These are phyloP conservation scores for Kuschelorhynchus macadamiae DNA, from an alignment of 2,888 invertebrate species.

Conservation along the genomic window DNA sequence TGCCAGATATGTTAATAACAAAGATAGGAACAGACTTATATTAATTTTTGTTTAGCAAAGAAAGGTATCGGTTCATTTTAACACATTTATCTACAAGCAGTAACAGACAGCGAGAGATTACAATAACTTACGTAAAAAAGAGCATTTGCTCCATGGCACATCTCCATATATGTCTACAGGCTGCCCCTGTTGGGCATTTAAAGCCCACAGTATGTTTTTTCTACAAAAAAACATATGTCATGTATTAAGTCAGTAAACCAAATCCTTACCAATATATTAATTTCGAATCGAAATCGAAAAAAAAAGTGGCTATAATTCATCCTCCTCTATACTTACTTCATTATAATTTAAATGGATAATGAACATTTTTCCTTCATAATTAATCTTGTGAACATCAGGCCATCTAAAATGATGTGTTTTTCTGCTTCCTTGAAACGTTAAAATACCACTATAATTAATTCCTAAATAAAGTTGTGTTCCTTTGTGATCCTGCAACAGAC, in stretches of 20 bases:
- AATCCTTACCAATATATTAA: too few relatives aligned
- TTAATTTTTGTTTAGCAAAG: too few relatives aligned
- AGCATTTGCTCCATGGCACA: conserved; percentile 98
- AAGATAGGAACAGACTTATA: too few relatives aligned
- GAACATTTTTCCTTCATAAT: conserved; percentile 98
- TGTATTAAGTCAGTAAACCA: too few relatives aligned
- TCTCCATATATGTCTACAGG: conserved; percentile 97
- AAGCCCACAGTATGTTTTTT: conserved; percentile 96
- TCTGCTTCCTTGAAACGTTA: conserved; percentile 93
- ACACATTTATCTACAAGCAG: too few relatives aligned
- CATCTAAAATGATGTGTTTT: conserved; percentile 97
- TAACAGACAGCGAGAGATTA: background rate
- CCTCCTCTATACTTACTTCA: conserved; percentile 84
- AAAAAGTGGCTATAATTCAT: too few relatives aligned
- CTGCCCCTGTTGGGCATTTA: conserved; percentile 92
- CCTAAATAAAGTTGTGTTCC: conserved; percentile 94
- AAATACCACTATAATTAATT: conserved; percentile 94
- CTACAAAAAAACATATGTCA: too few relatives aligned
- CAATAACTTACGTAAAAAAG: conserved; percentile 91
- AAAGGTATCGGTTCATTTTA: too few relatives aligned
- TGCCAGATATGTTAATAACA: too few relatives aligned
- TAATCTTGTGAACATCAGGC: conserved; percentile 95
- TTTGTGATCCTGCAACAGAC: conserved; percentile 84
- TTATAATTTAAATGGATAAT: conserved; percentile 94
- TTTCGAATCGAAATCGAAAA: too few relatives aligned